phyloP scores from a whole-genome alignment of 2,113 vertebrate genomes.

The Cottus gobio region DNA sequence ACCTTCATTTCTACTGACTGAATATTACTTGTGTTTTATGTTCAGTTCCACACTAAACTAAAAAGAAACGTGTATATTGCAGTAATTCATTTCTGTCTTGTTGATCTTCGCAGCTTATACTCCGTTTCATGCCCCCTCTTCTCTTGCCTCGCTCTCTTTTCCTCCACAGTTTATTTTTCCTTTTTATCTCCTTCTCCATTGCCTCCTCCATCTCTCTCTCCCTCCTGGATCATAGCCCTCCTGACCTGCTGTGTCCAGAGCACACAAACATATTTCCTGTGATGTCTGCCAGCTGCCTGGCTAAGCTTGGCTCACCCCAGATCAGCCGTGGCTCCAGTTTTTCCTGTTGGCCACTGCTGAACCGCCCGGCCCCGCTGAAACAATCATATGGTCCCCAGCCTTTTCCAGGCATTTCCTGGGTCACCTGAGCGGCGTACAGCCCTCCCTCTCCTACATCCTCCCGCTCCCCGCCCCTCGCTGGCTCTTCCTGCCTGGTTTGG shows the following conservation, averaged over 20 bases:
- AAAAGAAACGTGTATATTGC: not conserved
- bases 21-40: not conserved
- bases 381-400: conserved; percentile 73
- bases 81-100: not conserved
- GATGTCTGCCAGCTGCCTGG: conserved; percentile 70
- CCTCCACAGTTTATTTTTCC: conserved; percentile 16
- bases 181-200: conserved; percentile 32
- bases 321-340: conserved; percentile 51
- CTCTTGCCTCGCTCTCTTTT: conserved; percentile 6
- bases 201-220: conserved; percentile 28
- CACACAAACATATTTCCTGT: conserved; percentile 72
- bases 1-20: not conserved
- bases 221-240: conserved; percentile 50
- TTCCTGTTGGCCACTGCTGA: conserved; percentile 56
- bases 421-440: conserved; percentile 72
- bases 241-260: conserved; percentile 70
- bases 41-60: not conserved
- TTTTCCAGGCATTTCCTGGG: conserved; percentile 80
- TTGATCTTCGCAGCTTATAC: conserved; percentile 1
- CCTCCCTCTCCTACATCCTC: conserved; percentile 47
- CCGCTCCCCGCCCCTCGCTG: conserved; percentile 36
- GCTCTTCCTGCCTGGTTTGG: conserved; percentile 73
- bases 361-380: conserved; percentile 32
- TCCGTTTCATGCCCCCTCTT: conserved; percentile 1
- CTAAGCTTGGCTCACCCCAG: conserved; percentile 62